phyloP scores from a whole-genome alignment of 2,888 invertebrate genomes.

The Branchinecta sandiegonensis region DNA sequence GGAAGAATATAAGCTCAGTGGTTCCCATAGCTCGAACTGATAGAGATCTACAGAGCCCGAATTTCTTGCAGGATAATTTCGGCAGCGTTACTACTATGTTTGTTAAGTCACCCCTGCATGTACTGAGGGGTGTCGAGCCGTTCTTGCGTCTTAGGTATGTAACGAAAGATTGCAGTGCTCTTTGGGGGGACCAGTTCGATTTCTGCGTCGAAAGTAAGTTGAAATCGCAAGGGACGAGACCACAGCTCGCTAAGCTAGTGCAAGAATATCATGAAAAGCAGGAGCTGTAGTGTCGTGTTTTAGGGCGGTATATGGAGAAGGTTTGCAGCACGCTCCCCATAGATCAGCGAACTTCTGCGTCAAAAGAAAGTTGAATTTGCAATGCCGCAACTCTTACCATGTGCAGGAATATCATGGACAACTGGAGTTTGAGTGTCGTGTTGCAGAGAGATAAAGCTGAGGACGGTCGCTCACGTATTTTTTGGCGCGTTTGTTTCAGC shows the following conservation, averaged over 20 bases:
- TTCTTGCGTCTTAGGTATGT: conserved; percentile 46
- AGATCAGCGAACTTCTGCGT: too few species aligned
- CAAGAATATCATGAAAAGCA: conserved; percentile 23
- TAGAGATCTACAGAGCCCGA: conserved; percentile 44
- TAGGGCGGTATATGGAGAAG: too few species aligned
- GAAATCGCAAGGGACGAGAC: conserved; percentile 25
- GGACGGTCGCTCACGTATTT: too few species aligned
- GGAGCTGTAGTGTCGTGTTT: neutral
- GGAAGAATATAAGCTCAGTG: conserved; percentile 43
- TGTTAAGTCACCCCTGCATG: conserved; percentile 49
- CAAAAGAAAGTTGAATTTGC: too few species aligned
- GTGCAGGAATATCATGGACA: too few species aligned
- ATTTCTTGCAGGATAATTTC: conserved; percentile 25
- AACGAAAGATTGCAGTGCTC: conserved; percentile 30
- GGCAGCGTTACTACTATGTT: conserved; percentile 51
- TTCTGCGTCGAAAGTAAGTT: conserved; percentile 23
- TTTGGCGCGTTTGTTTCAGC: too few species aligned
- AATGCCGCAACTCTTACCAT: too few species aligned
- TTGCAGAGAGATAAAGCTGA: too few species aligned
- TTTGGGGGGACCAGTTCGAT: conserved; percentile 22
- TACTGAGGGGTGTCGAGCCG: conserved; percentile 65
- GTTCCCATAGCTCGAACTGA: conserved; percentile 50
- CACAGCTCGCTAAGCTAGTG: conserved; percentile 27
- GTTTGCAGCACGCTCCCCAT: too few species aligned
- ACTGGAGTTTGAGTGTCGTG: too few species aligned